These are phyloP conservation scores for Leptinotarsa haldemani DNA, from an alignment of 2,888 invertebrate genomes.

Conservation along the genomic window DNA sequence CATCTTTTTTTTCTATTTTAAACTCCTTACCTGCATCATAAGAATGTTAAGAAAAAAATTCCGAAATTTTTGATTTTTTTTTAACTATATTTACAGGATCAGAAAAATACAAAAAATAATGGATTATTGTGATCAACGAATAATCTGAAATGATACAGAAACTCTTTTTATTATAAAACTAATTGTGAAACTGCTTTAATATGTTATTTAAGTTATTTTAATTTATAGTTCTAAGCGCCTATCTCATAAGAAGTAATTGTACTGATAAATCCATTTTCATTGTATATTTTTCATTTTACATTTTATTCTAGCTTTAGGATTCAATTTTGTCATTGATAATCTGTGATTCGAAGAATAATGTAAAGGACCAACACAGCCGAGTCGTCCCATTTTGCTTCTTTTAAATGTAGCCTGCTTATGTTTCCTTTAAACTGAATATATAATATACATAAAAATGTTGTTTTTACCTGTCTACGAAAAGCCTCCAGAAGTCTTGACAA, in stretches of 20 bases:
- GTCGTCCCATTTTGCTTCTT: constrained; percentile 35
- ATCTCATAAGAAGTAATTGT: constrained; percentile 34
- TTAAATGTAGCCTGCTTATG: constrained; percentile 41
- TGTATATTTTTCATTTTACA: constrained; percentile 39
- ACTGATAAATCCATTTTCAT: constrained; percentile 39
- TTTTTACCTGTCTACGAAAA: background rate
- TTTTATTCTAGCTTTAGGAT: constrained; percentile 37
- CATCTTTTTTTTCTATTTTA: too few relatives aligned
- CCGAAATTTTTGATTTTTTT: background rate
- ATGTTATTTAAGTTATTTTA: constrained; percentile 27
- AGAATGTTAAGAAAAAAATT: background rate
- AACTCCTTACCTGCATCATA: too few relatives aligned
- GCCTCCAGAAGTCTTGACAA: too few relatives aligned
- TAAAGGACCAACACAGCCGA: constrained; percentile 41
- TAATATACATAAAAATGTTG: constrained; percentile 1
- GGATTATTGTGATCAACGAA: too few relatives aligned
- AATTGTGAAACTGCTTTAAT: constrained; percentile 26
- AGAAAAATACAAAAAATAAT: too few relatives aligned
- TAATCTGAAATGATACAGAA: background rate
- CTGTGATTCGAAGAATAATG: constrained; percentile 46
- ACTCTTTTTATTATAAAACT: background rate
- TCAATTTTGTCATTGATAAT: constrained; percentile 44
- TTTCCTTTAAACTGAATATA: constrained; percentile 34
- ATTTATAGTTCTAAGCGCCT: constrained; percentile 12
- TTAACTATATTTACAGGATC: background rate